Evolutionary conservation across 2,888 invertebrate species (phyloP).

Genomic region (Coleophora flavipennella): DNA sequence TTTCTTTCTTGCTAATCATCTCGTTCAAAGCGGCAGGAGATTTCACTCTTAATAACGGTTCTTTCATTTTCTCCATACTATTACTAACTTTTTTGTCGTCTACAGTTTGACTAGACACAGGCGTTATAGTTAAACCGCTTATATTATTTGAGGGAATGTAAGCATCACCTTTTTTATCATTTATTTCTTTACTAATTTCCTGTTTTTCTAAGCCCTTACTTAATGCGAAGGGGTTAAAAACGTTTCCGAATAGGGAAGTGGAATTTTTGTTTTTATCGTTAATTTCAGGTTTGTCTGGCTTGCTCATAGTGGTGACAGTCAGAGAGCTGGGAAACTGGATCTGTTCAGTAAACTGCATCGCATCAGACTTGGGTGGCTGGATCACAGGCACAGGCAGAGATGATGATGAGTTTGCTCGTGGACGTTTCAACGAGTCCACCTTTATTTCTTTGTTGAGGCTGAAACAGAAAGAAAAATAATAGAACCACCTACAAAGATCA

Average conservation of each 20-base stretch:
- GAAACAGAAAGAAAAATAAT: conserved; percentile 23
- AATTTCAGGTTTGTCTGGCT: conserved; percentile 25
- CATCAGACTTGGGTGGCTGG: conserved; percentile 7
- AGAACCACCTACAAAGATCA: too few relatives aligned
- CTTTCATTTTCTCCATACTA: conserved; percentile 19
- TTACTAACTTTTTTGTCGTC: conserved; percentile 33
- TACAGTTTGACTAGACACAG: conserved; percentile 35
- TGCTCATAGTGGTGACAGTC: conserved; percentile 50
- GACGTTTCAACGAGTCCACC: conserved; percentile 44
- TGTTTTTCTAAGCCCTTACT: conserved; percentile 48
- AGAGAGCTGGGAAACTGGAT: conserved; percentile 60
- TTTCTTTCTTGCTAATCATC: conserved; percentile 39
- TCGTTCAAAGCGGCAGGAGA: conserved; percentile 61
- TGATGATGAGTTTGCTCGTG: conserved; percentile 30
- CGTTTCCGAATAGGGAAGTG: conserved; percentile 28
- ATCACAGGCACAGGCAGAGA: background rate
- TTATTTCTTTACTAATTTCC: conserved; percentile 31
- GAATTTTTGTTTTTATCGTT: conserved; percentile 23
- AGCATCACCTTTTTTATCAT: conserved; percentile 38
- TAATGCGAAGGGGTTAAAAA: conserved; percentile 36
- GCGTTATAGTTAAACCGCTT: conserved; percentile 63
- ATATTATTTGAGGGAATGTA: conserved; percentile 56
- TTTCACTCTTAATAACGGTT: conserved; percentile 52
- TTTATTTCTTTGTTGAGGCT: conserved; percentile 58
- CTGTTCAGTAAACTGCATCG: conserved; percentile 34